phyloP scores from a whole-genome alignment of 2,888 invertebrate genomes.

The Oscheius sp. region DNA sequence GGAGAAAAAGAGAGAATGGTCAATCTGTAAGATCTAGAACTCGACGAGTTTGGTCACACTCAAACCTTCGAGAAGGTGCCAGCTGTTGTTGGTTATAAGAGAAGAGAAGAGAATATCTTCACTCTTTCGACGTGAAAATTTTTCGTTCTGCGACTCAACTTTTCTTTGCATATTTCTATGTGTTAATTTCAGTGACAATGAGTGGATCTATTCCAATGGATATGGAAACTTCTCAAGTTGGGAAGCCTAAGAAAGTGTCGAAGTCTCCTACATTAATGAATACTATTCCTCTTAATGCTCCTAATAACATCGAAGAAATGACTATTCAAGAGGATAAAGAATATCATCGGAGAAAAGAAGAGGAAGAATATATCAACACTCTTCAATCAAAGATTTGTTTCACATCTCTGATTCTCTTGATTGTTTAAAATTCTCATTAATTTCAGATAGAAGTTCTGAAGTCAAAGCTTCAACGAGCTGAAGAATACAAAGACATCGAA shows the following conservation, averaged over 20 bases:
- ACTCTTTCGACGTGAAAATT: conserved; percentile 34
- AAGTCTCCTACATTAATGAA: background rate
- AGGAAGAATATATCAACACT: background rate
- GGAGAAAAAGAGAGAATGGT: conserved; percentile 41
- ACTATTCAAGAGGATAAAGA: conserved; percentile 10
- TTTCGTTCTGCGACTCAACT: conserved; percentile 35
- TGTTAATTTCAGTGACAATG: conserved; percentile 19
- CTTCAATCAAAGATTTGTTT: conserved; percentile 14
- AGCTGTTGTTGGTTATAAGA: conserved; percentile 17
- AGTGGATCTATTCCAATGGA: too few relatives aligned
- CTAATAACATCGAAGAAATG: conserved; percentile 11
- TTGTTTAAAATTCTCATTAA: too few relatives aligned
- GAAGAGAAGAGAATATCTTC: conserved; percentile 18
- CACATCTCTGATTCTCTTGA: too few relatives aligned
- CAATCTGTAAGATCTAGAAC: too few relatives aligned
- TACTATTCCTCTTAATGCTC: conserved; percentile 3
- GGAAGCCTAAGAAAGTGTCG: background rate
- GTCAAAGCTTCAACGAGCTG: too few relatives aligned
- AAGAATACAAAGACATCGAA: too few relatives aligned
- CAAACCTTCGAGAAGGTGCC: conserved; percentile 7
- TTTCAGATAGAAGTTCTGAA: too few relatives aligned
- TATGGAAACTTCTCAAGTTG: background rate
- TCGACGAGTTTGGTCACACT: conserved; percentile 42
- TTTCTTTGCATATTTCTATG: conserved; percentile 33
- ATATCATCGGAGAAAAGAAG: too few relatives aligned